phyloP scores from a whole-genome alignment of 2,797 vertebrate genomes.

The Masticophis lateralis region DNA sequence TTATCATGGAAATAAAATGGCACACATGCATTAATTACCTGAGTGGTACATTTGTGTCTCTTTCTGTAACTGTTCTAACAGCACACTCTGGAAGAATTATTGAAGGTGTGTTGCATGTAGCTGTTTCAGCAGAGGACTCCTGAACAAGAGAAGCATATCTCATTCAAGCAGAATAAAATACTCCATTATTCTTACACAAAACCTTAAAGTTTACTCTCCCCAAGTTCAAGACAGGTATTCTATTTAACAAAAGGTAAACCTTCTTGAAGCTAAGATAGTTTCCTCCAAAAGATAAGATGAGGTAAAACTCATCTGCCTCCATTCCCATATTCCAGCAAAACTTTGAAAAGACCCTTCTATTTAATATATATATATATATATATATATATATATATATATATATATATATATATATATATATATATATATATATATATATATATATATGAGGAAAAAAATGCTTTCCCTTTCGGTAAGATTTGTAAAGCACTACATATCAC shows the following conservation, averaged over 20 bases:
- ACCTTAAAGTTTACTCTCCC: background rate
- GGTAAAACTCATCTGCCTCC: background rate
- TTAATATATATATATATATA: no score
- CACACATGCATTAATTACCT: constrained; percentile 72
- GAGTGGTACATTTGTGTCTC: constrained; percentile 74
- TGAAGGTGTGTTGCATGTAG: constrained; percentile 74
- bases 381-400: no score
- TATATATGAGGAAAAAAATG: no score
- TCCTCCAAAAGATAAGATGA: background rate
- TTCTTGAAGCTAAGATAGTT: background rate
- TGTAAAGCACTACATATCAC: background rate
- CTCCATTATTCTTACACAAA: background rate
- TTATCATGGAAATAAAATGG: background rate
- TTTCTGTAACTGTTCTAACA: constrained; percentile 71
- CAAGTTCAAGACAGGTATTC: background rate
- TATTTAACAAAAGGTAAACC: background rate
- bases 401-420: no score
- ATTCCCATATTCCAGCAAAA: background rate
- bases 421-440: no score
- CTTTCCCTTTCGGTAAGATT: background rate
- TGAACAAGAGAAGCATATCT: constrained; percentile 51
- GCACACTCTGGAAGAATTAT: constrained; percentile 85
- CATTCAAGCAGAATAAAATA: background rate
- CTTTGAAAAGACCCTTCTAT: background rate
- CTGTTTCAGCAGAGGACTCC: constrained; percentile 71